Conservation (phyloP, 2,113 vertebrate species). For the Pterophyllum scalare region DNA sequence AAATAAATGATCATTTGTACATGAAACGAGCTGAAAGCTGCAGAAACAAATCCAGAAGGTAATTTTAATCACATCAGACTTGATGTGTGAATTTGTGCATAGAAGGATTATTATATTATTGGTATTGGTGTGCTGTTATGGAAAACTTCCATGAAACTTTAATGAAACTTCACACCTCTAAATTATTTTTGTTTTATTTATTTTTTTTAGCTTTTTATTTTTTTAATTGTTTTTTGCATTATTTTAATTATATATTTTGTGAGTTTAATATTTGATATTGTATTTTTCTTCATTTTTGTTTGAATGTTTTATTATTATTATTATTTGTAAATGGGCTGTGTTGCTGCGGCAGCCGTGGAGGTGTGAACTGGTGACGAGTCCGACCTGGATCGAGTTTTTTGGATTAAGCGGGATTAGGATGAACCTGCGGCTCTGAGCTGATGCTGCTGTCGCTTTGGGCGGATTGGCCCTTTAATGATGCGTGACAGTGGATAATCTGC, state of each 20-base stretch:
- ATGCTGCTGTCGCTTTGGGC: neutral
- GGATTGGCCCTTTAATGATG: neutral
- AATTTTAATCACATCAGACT: too few species aligned
- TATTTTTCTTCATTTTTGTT: neutral
- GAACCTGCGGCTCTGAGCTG: neutral
- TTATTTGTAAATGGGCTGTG: neutral
- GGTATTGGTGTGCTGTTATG: too few species aligned
- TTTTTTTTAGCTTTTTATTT: too few species aligned
- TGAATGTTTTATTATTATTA: neutral
- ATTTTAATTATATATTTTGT: too few species aligned
- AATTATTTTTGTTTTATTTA: too few species aligned
- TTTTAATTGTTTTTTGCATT: neutral
- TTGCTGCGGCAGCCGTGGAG: neutral
- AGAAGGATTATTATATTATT: too few species aligned
- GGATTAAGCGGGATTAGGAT: neutral
- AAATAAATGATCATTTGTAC: neutral
- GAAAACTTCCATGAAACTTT: too few species aligned
- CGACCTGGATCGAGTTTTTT: neutral
- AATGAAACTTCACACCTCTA: too few species aligned
- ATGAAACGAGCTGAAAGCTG: too few species aligned
- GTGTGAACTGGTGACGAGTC: neutral
- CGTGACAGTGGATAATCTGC: slow-evolving; percentile 28
- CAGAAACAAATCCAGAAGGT: too few species aligned
- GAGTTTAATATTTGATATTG: too few species aligned
- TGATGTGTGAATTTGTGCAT: too few species aligned